Evolutionary conservation across 1,140 invertebrate genomes (phyloP).

Genomic region (Temnothorax nylanderi): DNA sequence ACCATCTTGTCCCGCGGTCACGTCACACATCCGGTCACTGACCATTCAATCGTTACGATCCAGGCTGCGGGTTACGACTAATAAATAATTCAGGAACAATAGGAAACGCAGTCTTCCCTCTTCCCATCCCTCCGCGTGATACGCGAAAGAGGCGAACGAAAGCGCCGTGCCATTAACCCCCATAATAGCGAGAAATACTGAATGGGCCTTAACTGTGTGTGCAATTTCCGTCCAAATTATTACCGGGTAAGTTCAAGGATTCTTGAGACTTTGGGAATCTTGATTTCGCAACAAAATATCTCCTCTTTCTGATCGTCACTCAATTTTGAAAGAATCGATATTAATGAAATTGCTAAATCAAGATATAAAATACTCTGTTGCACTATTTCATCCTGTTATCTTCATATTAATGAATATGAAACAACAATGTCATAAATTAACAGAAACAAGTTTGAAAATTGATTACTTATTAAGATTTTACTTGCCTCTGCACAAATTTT

Average conservation of each 20-base stretch:
- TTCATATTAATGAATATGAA: background rate
- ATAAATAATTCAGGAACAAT: slow-evolving; percentile 79
- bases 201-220: slow-evolving; percentile 29
- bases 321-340: background rate
- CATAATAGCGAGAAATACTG: slow-evolving; percentile 26
- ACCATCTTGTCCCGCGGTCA: slow-evolving; percentile 75
- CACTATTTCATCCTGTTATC: background rate
- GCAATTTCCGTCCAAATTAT: slow-evolving; percentile 4
- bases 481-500: background rate
- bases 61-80: slow-evolving; percentile 59
- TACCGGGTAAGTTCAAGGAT: slow-evolving; percentile 52
- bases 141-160: background rate
- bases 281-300: background rate
- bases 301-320: background rate
- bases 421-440: slow-evolving; percentile 9
- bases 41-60: slow-evolving; percentile 82
- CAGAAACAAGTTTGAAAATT: background rate
- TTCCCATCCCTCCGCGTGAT: background rate
- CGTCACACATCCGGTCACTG: slow-evolving; percentile 83
- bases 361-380: background rate
- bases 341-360: background rate
- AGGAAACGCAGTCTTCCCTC: background rate
- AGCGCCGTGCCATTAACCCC: slow-evolving; percentile 52
- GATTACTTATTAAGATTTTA: background rate
- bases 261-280: background rate